A percentile compares a stretch with the other conserved stretches of the same genome.
Conservation (phyloP, 2,113 vertebrate species). For the Oceanites oceanicus region DNA sequence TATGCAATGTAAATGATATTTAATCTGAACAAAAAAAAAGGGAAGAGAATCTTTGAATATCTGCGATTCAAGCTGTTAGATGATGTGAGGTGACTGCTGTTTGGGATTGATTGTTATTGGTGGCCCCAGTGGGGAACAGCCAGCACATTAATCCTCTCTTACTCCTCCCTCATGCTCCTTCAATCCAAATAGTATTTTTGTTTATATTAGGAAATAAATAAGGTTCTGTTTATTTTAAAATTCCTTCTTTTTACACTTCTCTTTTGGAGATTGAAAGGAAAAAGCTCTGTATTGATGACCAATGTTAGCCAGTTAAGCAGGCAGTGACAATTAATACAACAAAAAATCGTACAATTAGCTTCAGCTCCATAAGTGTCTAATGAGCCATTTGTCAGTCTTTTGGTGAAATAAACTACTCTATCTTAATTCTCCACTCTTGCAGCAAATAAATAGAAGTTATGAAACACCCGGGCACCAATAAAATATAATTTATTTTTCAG, state of each 20-base stretch:
- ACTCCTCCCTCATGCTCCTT: slow-evolving; percentile 55
- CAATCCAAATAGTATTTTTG: slow-evolving; percentile 64
- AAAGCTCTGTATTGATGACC: slow-evolving; percentile 53
- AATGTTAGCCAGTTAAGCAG: slow-evolving; percentile 65
- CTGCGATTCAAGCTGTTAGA: slow-evolving; percentile 68
- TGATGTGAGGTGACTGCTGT: slow-evolving; percentile 67
- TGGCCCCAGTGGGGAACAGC: slow-evolving; percentile 58
- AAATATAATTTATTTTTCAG: slow-evolving; percentile 79
- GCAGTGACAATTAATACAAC: slow-evolving; percentile 71
- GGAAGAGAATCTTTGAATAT: slow-evolving; percentile 53
- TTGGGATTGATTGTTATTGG: slow-evolving; percentile 68
- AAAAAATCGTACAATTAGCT: slow-evolving; percentile 74
- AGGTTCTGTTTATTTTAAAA: slow-evolving; percentile 37
- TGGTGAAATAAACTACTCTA: slow-evolving; percentile 78
- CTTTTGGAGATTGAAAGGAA: neutral
- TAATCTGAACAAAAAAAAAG: slow-evolving; percentile 63
- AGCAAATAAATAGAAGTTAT: slow-evolving; percentile 82
- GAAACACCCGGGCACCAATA: slow-evolving; percentile 76
- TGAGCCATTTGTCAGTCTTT: slow-evolving; percentile 81
- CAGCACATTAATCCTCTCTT: slow-evolving; percentile 61
- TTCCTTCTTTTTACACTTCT: neutral
- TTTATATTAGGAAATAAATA: slow-evolving; percentile 65
- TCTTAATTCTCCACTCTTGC: slow-evolving; percentile 80
- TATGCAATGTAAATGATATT: slow-evolving; percentile 70
- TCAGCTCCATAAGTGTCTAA: slow-evolving; percentile 78